Percentiles rank a stretch among this genome's conserved stretches.
Evolutionary conservation across 2,888 invertebrate species (phyloP).

Genomic region (Invenusta paracnida): DNA sequence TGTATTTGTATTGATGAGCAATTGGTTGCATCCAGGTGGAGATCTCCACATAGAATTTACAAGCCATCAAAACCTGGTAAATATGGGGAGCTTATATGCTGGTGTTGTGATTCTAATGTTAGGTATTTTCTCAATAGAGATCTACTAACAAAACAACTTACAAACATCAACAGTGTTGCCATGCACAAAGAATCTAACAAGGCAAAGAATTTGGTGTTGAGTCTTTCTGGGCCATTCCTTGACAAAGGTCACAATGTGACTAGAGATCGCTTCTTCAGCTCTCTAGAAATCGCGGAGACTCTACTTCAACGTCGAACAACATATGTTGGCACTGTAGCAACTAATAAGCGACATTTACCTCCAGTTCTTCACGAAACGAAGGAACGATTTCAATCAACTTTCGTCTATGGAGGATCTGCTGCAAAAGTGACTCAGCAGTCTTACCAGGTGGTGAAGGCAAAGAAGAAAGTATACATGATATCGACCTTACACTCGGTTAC

Average conservation of each 20-base stretch:
- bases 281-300: background rate
- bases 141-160: background rate
- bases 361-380: slow-evolving; percentile 5
- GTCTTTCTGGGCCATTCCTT: slow-evolving; percentile 6
- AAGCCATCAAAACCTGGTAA: slow-evolving; percentile 30
- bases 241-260: slow-evolving; percentile 18
- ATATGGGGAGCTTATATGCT: slow-evolving; percentile 21
- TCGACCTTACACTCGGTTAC: background rate
- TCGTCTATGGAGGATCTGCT: background rate
- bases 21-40: slow-evolving; percentile 1
- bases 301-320: slow-evolving; percentile 7
- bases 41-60: slow-evolving; percentile 8
- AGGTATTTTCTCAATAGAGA: background rate
- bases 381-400: slow-evolving; percentile 5
- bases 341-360: background rate
- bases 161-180: background rate
- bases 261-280: background rate
- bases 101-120: slow-evolving; percentile 6
- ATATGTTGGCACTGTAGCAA: slow-evolving; percentile 13
- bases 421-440: background rate
- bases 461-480: slow-evolving; percentile 19
- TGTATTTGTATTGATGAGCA: slow-evolving; percentile 27
- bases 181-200: slow-evolving; percentile 1
- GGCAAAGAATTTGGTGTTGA: slow-evolving; percentile 25
- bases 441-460: background rate